phyloP scores from a whole-genome alignment of 1,140 invertebrate genomes.

The Drosophila pruinosa region DNA sequence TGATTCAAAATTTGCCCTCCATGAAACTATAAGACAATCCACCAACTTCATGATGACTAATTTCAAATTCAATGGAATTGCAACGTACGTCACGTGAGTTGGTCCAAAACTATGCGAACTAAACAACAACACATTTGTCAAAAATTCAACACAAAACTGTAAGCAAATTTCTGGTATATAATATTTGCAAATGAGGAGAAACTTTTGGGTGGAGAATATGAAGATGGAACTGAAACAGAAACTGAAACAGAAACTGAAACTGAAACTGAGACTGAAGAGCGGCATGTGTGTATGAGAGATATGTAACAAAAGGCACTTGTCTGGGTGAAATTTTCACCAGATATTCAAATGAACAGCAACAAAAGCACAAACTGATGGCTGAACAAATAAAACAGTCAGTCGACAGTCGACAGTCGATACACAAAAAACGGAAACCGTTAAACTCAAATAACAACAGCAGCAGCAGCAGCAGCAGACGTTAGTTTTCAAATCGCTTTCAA shows the following conservation, averaged over 20 bases:
- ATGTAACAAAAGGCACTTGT: conserved; percentile 71
- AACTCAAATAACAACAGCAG: conserved; percentile 60
- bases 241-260: conserved; percentile 14
- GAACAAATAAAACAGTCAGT: conserved; percentile 62
- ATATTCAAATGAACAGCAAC: conserved; percentile 72
- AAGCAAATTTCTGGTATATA: conserved; percentile 24
- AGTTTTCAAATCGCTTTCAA: conserved; percentile 71
- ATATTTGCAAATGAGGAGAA: conserved; percentile 81
- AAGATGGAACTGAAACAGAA: conserved; percentile 44
- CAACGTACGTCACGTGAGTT: conserved; percentile 65
- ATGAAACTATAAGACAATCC: not conserved
- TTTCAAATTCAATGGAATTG: conserved; percentile 45
- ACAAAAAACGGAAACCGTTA: conserved; percentile 80
- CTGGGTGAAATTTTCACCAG: conserved; percentile 80
- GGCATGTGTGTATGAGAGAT: not conserved
- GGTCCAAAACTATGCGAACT: conserved; percentile 56
- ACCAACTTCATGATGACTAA: conserved; percentile 51
- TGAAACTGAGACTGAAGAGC: conserved; percentile 11
- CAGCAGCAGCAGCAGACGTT: conserved; percentile 48
- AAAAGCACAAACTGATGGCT: conserved; percentile 33
- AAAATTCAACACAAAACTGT: conserved; percentile 40
- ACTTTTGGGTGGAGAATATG: conserved; percentile 51
- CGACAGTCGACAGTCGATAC: conserved; percentile 52
- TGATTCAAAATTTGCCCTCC: conserved; percentile 51
- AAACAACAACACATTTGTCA: conserved; percentile 11